Evolutionary conservation across 2,797 vertebrate genomes (phyloP).

Genomic region (Channa striata): DNA sequence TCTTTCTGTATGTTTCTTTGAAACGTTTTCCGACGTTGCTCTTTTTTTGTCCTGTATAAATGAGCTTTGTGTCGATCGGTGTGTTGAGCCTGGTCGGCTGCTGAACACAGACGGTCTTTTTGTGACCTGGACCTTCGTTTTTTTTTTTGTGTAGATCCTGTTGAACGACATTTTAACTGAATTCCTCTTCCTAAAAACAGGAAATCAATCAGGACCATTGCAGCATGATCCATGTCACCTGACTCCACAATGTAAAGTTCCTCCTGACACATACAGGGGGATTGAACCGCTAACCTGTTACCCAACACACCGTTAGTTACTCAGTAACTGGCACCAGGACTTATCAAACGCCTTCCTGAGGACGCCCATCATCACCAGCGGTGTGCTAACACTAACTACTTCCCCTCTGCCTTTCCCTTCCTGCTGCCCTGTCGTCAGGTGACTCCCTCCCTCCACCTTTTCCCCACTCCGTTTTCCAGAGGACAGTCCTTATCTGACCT

Average conservation of each 20-base stretch:
- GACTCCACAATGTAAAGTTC: neutral
- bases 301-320: slow-evolving; percentile 49
- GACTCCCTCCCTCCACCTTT: slow-evolving; percentile 12
- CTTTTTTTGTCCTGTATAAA: no score
- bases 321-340: slow-evolving; percentile 64
- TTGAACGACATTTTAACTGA: no score
- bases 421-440: slow-evolving; percentile 69
- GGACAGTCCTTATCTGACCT: slow-evolving; percentile 79
- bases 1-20: no score
- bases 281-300: slow-evolving; percentile 33
- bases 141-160: no score
- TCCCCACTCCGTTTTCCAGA: slow-evolving; percentile 58
- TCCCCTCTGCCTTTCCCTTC: slow-evolving; percentile 69
- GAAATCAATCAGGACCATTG: neutral
- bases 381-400: slow-evolving; percentile 64
- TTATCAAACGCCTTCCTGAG: slow-evolving; percentile 71
- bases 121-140: no score
- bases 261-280: neutral
- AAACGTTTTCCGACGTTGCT: no score
- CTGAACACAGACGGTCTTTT: no score
- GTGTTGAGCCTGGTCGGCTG: no score
- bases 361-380: slow-evolving; percentile 76
- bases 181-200: neutral
- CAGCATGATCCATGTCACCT: neutral
- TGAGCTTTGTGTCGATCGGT: no score